phyloP scores from a whole-genome alignment of 2,797 vertebrate species.

The Halcyon chelicuti region DNA sequence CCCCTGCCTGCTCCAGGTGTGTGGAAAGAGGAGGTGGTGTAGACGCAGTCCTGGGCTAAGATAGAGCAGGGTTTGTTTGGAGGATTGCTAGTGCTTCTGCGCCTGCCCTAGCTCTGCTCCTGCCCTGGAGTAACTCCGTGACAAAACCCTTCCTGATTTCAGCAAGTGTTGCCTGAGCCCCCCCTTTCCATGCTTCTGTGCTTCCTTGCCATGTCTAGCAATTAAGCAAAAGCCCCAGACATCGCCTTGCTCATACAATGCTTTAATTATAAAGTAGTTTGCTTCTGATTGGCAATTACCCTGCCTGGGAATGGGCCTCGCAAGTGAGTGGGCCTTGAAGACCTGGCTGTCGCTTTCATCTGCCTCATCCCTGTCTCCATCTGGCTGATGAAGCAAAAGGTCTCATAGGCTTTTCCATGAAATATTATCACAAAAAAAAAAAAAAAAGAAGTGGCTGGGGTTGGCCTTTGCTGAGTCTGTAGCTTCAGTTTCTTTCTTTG shows the following conservation, averaged over 20 bases:
- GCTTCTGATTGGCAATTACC: constrained; percentile 57
- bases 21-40: not conserved
- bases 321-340: not conserved
- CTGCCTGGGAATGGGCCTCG: constrained; percentile 18
- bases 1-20: not conserved
- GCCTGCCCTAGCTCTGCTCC: not conserved
- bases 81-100: not conserved
- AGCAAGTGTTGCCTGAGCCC: not conserved
- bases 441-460: not conserved
- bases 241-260: constrained; percentile 41
- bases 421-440: not conserved
- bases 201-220: not conserved
- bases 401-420: not conserved
- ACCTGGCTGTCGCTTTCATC: not conserved
- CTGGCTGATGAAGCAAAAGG: not conserved
- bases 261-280: constrained; percentile 58
- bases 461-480: not conserved
- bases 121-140: not conserved
- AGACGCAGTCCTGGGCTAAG: not conserved
- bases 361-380: not conserved
- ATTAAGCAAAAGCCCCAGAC: constrained; percentile 40
- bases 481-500: not conserved
- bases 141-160: not conserved
- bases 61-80: not conserved
- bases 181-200: not conserved